Conservation (phyloP, 2,113 vertebrate species). For the Microcebus jonahi region DNA sequence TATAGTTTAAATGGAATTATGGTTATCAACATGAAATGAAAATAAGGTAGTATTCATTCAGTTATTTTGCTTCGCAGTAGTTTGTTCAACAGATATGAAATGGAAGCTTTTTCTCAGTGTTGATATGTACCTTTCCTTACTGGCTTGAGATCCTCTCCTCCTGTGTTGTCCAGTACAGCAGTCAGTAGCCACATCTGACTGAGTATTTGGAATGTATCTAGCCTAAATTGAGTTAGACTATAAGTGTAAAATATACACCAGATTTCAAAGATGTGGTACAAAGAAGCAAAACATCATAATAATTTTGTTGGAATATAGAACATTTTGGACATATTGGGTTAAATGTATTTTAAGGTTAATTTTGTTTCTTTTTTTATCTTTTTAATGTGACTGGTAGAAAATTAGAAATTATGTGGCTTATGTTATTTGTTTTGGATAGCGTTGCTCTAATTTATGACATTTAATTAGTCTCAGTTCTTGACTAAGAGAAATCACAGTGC, state of each 20-base stretch:
- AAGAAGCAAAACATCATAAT: not conserved
- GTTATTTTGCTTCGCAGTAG: not conserved
- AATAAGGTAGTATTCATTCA: not conserved
- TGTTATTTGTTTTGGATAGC: not conserved
- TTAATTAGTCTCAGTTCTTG: constrained; percentile 37
- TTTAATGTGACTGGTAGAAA: constrained; percentile 6
- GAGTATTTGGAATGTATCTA: not conserved
- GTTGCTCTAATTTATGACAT: constrained; percentile 1
- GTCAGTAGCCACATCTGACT: not conserved
- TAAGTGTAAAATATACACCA: not conserved
- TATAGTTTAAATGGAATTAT: not conserved
- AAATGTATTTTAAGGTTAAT: constrained; percentile 13
- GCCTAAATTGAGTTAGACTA: not conserved
- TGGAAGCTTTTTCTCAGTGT: not conserved
- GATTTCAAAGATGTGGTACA: not conserved
- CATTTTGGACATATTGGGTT: not conserved
- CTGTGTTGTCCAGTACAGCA: not conserved
- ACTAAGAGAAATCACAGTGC: not conserved
- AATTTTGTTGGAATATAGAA: constrained; percentile 1
- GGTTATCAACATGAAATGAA: constrained; percentile 25
- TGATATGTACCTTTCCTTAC: not conserved
- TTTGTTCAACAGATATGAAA: not conserved
- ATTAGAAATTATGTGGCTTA: not conserved
- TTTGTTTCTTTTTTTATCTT: not conserved
- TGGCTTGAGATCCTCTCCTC: not conserved